A percentile compares a stretch with the other conserved stretches of the same genome.
Conservation (phyloP, 37 sponge, comb jelly and placozoan species). For the Cliona cf. orientalis region DNA sequence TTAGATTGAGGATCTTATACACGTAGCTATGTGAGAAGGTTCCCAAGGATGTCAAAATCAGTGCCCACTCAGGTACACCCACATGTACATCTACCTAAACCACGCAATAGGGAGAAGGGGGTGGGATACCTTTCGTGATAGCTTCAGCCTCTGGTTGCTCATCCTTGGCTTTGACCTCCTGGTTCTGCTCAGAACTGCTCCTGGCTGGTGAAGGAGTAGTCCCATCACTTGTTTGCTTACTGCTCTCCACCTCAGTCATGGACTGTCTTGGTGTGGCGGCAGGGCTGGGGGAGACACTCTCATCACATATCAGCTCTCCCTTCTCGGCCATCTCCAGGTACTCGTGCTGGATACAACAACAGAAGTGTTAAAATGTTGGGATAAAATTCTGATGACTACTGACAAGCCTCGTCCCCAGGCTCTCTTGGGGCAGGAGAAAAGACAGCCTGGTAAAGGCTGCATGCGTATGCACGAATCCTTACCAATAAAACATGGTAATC, state of each 20-base stretch:
- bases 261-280: not conserved
- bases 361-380: not conserved
- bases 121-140: too few relatives aligned
- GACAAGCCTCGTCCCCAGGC: not conserved
- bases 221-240: not conserved
- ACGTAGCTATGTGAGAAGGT: too few relatives aligned
- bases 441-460: too few relatives aligned
- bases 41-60: too few relatives aligned
- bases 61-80: too few relatives aligned
- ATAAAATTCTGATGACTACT: not conserved
- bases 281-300: not conserved
- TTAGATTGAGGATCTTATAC: too few relatives aligned
- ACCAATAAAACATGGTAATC: too few relatives aligned
- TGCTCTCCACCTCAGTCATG: not conserved
- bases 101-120: too few relatives aligned
- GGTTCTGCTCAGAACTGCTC: not conserved
- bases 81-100: too few relatives aligned
- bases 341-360: not conserved
- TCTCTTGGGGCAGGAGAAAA: not conserved
- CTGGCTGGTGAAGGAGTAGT: not conserved
- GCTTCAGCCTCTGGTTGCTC: too few relatives aligned
- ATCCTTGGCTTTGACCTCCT: not conserved
- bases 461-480: too few relatives aligned
- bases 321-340: constrained; percentile 12
- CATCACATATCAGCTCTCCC: constrained; percentile 21